Evolutionary conservation across 2,797 vertebrate species (phyloP), one percentile per base, ranked within the genome.

Genomic region (Mycteria americana): DNA sequence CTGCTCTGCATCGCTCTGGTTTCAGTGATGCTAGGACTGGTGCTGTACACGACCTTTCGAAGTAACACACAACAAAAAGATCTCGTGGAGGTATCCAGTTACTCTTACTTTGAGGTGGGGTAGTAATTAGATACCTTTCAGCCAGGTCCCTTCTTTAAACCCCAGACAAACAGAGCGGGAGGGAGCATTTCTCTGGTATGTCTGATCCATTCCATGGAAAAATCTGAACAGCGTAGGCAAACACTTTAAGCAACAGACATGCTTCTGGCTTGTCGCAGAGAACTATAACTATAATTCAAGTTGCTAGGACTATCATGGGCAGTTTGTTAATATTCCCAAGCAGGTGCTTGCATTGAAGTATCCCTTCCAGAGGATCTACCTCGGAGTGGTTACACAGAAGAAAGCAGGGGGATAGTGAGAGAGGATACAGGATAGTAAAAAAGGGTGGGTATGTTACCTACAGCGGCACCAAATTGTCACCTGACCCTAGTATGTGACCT

Each of bases 1-100:
- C 96, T 99, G 91, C 97, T 98, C 0, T 99, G 98, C 43, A 95
- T 98, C 24, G 88, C 98, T 1, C 85, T 99, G 53, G 97, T 99
- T 69, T 94, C 98, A 7, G 96, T 98, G 18, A 97, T 97, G 25
- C 97, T 99, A 89, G 96, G 98, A 59, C 97, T 99, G 89, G 98
- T 99, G 92, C 89, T 98, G 22, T 98, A 98, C 89, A 92, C 98
- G 1, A 97, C 98, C 73, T 98, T 99, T 67, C 97, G 98, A 69
- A 98, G 97, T 23, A 93, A 88, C 11, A 63, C 93, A 21, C 95
- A 97, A 41, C 97, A 97, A 33, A 98, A 97, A 91, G 98, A 95
- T 65, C 95, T 97, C 6, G 94, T 98, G 88, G 98, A 98, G 99
- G 99, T 99, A 97, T 76, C 67, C 15, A 8, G 17, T 83, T 76